Base-by-base conservation (phyloP, 2,888 invertebrate species). In the Nemotelus nigrinus region DNA sequence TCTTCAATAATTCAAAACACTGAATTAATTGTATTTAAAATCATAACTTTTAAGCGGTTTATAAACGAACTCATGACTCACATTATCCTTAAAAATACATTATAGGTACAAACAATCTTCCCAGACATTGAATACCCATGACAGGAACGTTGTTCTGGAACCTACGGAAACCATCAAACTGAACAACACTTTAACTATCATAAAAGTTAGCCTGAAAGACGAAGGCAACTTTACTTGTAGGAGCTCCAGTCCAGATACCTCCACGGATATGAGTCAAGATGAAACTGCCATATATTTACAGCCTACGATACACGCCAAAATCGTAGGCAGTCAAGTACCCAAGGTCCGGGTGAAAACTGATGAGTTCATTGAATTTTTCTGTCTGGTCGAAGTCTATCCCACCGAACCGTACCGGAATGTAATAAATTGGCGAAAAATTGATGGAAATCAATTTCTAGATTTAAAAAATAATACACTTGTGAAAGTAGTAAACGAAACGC, bases 171-270 rank as follows among this genome's bases (percentile, higher is more conserved):
- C 68, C 5, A 60, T 58, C 5, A 65, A 60, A 55, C 41, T 55
- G 39, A 63, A 75, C 8, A 74, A 79, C 57, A 78, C 77, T 78
- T 85, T 92, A 65, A 88, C 89, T 78, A 89, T 92, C 80, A 84
- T 88, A 60, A 87, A 89, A 82, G 88, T 90, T 43, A 88, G 88
- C 81, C 87, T 90, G 78, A 86, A 88, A 75, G 91, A 92, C 83
- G 88, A 88, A 71, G 92, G 92, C 44, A 89, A 89, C 82, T 92
- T 91, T 82, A 89, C 89, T 0, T 92, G 92, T 83, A 88, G 88
- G 82, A 71, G 25, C 50, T 55, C 60, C 7, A 64, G 81, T 60
- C 88, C 88, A 41, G 82, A 84, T n/a, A 87, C 87, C 57, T 85
- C 84, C 74, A 87, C 87, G 72, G 83, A 83, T 77, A 83, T 83